A percentile compares a stretch with the other conserved stretches of the same genome.
These are phyloP conservation scores for Dreissena polymorpha DNA, from an alignment of 1,140 invertebrate genomes.

Conservation along the genomic window DNA sequence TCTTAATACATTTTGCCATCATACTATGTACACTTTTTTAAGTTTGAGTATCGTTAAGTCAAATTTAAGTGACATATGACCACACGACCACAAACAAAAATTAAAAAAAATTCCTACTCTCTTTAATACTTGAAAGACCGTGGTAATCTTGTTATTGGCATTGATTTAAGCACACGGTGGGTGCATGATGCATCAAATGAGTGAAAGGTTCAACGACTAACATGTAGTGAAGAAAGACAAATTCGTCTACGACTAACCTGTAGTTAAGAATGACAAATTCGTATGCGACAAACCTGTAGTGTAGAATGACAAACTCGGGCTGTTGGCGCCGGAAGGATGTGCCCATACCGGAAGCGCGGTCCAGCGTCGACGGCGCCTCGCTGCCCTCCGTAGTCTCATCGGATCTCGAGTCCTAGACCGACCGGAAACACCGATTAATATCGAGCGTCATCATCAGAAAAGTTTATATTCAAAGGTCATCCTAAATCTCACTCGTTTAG, in stretches of 20 bases:
- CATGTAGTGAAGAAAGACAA: constrained; percentile 97
- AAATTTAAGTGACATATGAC: not conserved
- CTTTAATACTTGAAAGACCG: too few relatives aligned
- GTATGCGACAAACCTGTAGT: constrained; percentile 90
- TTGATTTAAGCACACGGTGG: too few relatives aligned
- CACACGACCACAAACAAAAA: not conserved
- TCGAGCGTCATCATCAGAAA: too few relatives aligned
- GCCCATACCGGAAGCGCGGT: constrained; percentile 22
- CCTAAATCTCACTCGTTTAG: too few relatives aligned
- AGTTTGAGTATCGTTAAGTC: too few relatives aligned
- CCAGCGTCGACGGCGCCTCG: constrained; percentile 26
- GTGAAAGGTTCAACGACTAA: not conserved
- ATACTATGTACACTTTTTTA: not conserved
- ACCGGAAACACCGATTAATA: not conserved
- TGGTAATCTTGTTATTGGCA: not conserved
- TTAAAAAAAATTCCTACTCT: not conserved
- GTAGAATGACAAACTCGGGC: constrained; percentile 89
- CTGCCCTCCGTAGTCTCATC: constrained; percentile 30
- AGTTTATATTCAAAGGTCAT: too few relatives aligned
- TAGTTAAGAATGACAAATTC: constrained; percentile 95
- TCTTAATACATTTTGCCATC: not conserved
- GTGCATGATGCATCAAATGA: too few relatives aligned
- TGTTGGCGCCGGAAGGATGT: constrained; percentile 57
- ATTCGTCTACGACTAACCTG: too few relatives aligned
- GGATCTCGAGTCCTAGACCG: constrained; percentile 28